Percentiles rank a stretch among this genome's conserved stretches.
Conservation (phyloP, 2,888 invertebrate species). For the Nomada flava region DNA sequence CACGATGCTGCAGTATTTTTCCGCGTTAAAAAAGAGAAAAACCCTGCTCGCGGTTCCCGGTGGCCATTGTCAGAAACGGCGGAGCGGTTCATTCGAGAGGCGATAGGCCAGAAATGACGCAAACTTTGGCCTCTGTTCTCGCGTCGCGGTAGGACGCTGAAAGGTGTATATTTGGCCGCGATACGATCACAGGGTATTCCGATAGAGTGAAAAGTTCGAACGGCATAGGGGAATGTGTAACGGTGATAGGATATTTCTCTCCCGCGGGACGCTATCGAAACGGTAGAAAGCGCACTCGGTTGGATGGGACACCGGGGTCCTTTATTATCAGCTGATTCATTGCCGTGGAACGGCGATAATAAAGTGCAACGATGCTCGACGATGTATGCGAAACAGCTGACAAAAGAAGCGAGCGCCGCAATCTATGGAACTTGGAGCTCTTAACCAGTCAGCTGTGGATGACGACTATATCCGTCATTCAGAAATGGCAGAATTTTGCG, state of each 20-base stretch:
- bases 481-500: too few species aligned
- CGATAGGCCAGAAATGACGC: not conserved
- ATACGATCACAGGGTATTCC: constrained; percentile 49
- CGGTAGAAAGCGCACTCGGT: constrained; percentile 25
- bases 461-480: too few species aligned
- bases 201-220: constrained; percentile 38
- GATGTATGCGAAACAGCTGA: not conserved
- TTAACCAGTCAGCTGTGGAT: too few species aligned
- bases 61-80: constrained; percentile 8
- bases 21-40: not conserved
- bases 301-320: constrained; percentile 12
- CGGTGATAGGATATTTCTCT: constrained; percentile 58
- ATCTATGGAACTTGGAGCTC: too few species aligned
- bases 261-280: constrained; percentile 59
- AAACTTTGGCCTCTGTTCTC: too few species aligned
- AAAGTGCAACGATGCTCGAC: constrained; percentile 35
- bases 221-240: constrained; percentile 49
- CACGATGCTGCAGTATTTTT: constrained; percentile 5
- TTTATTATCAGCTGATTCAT: constrained; percentile 59
- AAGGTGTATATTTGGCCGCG: constrained; percentile 21
- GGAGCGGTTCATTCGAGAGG: not conserved
- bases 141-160: not conserved
- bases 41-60: not conserved
- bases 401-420: not conserved
- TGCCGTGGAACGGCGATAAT: constrained; percentile 49